Base-by-base conservation (phyloP, 2,888 invertebrate genomes). In the Eilema sororculum region DNA sequence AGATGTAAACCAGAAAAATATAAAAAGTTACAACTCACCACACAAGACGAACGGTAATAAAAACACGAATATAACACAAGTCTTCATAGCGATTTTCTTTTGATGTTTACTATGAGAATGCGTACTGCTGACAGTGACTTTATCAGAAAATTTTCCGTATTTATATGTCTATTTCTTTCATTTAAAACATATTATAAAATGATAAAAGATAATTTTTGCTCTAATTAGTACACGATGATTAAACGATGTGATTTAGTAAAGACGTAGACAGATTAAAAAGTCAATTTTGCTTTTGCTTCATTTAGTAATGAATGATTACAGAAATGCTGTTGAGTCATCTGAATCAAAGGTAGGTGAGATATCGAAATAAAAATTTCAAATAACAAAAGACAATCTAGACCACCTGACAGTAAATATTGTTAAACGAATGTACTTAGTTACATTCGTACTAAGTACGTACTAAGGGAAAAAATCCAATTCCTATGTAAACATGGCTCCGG, bases 121-220 rank as follows among this genome's bases (percentile, higher is more conserved):
- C 10, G 5, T 41, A 62, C 25, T 25, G 10, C 20, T 37, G 24
- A 62, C 41, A 20, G 10, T 41, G 9, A 62, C 41, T 24, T 5
- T 22, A 41, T 9, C 4, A 25, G 20, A 62, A 4, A 62, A 8
- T 41, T 10, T 28, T 41, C 4, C 2, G 9, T 16, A 20, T 41
- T 62, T 62, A 41, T 62, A 62, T 20, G 41, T 41, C 4, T 25
- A 62, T 41, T 62, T 62, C 37, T 25, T 62, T 41, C 16, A 25
- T 62, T 24, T 25, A 24, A 20, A 41, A 62, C 3, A 10, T 41
- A 62, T 62, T 25, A 24, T 41, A 20, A 33, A 33, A 20, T 20
- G 5, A 5, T 9, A 3, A 46, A 46, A 46, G 20, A 46, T 41
- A 62, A 16, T 62, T 20, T 9, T 37, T 6, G 22, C 22, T 12